phyloP scores from a whole-genome alignment of 2,888 invertebrate genomes.

The Lepas anatifera region DNA sequence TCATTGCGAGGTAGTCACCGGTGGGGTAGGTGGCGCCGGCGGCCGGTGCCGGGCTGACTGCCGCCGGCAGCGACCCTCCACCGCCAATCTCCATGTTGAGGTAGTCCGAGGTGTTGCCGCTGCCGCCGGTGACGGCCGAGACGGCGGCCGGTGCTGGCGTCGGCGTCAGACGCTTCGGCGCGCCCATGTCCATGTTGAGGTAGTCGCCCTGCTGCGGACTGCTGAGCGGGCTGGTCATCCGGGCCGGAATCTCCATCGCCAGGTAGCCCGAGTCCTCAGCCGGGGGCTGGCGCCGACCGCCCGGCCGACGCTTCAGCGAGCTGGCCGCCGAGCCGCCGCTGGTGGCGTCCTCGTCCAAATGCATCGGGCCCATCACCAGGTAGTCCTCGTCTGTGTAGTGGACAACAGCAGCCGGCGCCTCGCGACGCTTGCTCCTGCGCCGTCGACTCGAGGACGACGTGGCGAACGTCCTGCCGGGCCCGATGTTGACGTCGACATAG shows the following conservation, averaged over 20 bases:
- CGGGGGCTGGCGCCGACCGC: not conserved
- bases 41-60: not conserved
- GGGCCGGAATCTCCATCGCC: not conserved
- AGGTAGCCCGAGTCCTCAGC: not conserved
- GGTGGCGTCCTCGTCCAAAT: not conserved
- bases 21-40: no score
- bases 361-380: not conserved
- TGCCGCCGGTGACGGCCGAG: not conserved
- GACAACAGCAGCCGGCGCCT: not conserved
- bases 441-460: no score
- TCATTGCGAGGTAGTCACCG: not conserved
- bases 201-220: not conserved
- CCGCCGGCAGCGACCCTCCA: not conserved
- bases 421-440: not conserved
- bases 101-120: no score
- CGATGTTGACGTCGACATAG: not conserved
- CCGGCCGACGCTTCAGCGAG: not conserved
- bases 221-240: not conserved
- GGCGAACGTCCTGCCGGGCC: not conserved
- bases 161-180: not conserved
- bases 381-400: conserved; percentile 1
- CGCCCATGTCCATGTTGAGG: not conserved
- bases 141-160: not conserved
- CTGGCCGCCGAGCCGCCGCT: not conserved
- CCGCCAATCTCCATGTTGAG: not conserved